phyloP scores from a whole-genome alignment of 2,888 invertebrate genomes.

The Chrysodeixis includens region DNA sequence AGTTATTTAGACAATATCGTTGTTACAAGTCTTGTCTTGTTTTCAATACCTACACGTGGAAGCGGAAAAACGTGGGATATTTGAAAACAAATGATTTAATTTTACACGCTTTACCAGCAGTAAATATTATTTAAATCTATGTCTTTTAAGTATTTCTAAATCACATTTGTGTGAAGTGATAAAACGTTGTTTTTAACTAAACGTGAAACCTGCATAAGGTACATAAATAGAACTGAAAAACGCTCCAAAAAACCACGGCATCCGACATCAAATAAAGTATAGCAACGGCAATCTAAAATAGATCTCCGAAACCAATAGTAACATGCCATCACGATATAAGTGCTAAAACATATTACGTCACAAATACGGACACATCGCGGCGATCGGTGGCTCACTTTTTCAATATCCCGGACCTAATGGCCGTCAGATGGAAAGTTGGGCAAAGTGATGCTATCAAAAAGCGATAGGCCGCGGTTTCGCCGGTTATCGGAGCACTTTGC shows the following conservation, averaged over 20 bases:
- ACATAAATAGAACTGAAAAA: neutral
- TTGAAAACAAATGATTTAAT: too few relatives aligned
- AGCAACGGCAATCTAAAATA: slow-evolving; percentile 27
- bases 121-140: too few relatives aligned
- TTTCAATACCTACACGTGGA: too few relatives aligned
- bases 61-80: too few relatives aligned
- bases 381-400: slow-evolving; percentile 84
- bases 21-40: too few relatives aligned
- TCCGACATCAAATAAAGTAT: neutral
- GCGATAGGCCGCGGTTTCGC: slow-evolving; percentile 87
- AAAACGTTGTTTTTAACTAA: too few relatives aligned
- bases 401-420: slow-evolving; percentile 88
- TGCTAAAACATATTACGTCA: slow-evolving; percentile 57
- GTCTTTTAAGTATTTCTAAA: too few relatives aligned
- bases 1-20: too few relatives aligned
- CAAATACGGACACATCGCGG: slow-evolving; percentile 60
- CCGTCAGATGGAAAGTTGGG: slow-evolving; percentile 88
- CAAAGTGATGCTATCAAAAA: slow-evolving; percentile 89
- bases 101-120: too few relatives aligned
- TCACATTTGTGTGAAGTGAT: too few relatives aligned
- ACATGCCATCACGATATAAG: slow-evolving; percentile 51
- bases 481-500: slow-evolving; percentile 88
- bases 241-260: neutral
- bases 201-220: too few relatives aligned
- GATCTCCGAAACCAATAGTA: slow-evolving; percentile 25